Base-by-base conservation (phyloP, 1,140 invertebrate species). In the Melanaphis sacchari region DNA sequence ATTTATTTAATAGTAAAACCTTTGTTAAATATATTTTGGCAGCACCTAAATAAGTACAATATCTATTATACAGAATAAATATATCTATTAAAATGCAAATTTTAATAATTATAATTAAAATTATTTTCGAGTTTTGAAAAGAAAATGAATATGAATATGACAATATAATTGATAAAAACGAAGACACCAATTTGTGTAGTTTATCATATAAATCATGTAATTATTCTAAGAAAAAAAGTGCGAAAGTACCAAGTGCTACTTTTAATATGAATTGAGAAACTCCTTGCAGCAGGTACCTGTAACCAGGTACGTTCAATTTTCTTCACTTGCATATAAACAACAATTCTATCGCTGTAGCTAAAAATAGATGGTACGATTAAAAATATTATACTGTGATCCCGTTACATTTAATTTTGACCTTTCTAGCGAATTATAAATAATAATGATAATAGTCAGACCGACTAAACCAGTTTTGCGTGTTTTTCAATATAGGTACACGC, bases 381-480 rank as follows among this genome's bases (percentile, higher is more conserved):
- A 26, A 90, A 66, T 41, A 43, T 66, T 66, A 90, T 90, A 41
- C 89, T 8, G 26, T 41, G 46, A 93, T 93, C 81, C 81, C 91
- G 91, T 93, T 93, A 93, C 43, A 40, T 84, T 93, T 91, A 91
- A 91, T 81, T 93, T 93, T 93, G 81, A 93, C 81, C 81, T 93
- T 82, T 93, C 46, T 49, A 43, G 38, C 46, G 8, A 40, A 85
- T 93, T 84, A 40, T 49, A 85, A n/a, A 84, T 85, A 84, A 40
- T 38, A 54, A 59, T 41, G 36, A 59, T 91, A 46, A 66, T 90
- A 91, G 54, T 41, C 21, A 9, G 40, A 84, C 46, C 43, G 22
- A 85, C 81, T 38, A 93, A 93, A 93, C 91, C 81, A 84, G 91
- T 93, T 93, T 93, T 82, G 54, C 54, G n/a, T 43, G 54, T 76